phyloP scores from a whole-genome alignment of 2,797 vertebrate species.

The Cottoperca gobio region DNA sequence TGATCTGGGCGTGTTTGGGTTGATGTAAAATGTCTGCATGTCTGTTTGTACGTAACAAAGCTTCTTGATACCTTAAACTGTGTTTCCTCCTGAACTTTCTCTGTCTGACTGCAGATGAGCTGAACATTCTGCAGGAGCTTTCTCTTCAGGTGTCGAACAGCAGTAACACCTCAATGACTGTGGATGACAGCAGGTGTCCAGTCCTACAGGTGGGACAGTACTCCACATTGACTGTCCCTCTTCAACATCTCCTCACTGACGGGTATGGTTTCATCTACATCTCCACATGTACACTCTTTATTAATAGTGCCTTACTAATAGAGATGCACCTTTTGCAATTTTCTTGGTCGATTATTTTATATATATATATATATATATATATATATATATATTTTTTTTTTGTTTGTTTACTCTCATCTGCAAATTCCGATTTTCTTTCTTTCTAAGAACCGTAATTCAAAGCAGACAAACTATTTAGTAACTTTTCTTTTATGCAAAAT shows the following conservation, averaged over 20 bases:
- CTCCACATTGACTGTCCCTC: slow-evolving; percentile 86
- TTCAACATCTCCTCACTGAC: slow-evolving; percentile 82
- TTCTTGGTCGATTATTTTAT: no score
- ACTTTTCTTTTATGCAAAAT: no score
- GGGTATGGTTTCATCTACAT: slow-evolving; percentile 72
- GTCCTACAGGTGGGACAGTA: slow-evolving; percentile 88
- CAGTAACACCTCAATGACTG: slow-evolving; percentile 83
- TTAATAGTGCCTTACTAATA: no score
- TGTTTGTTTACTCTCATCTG: no score
- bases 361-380: no score
- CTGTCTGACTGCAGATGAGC: slow-evolving; percentile 84
- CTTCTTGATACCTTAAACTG: neutral
- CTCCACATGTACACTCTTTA: neutral
- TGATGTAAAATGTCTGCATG: neutral
- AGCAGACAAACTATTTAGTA: no score
- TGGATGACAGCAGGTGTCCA: slow-evolving; percentile 81
- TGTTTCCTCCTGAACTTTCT: slow-evolving; percentile 20
- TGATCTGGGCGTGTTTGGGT: neutral
- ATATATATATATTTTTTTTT: no score
- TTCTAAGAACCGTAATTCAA: no score
- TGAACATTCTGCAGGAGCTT: slow-evolving; percentile 87
- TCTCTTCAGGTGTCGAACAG: slow-evolving; percentile 69
- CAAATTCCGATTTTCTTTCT: no score
- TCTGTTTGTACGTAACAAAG: neutral
- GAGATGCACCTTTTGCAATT: no score